Conservation (phyloP, 2,113 vertebrate species). For the Cinclus mexicanus region DNA sequence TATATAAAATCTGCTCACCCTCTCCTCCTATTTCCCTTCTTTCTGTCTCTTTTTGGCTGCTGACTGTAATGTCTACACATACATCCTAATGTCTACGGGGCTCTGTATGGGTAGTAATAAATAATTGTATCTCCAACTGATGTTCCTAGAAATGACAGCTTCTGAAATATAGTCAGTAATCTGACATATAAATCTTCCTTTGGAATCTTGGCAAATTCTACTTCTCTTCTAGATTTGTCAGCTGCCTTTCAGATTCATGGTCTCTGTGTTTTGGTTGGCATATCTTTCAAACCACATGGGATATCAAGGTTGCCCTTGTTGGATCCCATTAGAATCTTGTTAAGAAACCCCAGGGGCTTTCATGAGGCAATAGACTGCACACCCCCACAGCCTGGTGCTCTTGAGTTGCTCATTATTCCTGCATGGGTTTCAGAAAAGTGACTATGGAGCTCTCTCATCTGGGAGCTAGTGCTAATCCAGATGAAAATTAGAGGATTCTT, state of each 20-base stretch:
- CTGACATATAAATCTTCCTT: constrained; percentile 25
- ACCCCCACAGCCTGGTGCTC: background rate
- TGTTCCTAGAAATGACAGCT: constrained; percentile 12
- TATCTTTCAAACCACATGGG: background rate
- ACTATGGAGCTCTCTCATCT: background rate
- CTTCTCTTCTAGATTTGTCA: constrained; percentile 22
- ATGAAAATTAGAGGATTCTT: background rate
- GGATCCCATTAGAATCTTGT: background rate
- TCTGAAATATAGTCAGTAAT: constrained; percentile 11
- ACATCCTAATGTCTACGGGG: background rate
- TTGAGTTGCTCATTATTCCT: background rate
- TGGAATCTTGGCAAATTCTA: background rate
- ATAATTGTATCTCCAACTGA: background rate
- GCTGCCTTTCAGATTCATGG: constrained; percentile 7
- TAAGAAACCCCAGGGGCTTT: background rate
- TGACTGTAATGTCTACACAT: background rate
- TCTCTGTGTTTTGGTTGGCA: background rate
- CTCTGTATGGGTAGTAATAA: background rate
- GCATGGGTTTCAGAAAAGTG: background rate
- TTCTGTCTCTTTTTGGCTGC: background rate
- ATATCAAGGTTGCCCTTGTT: background rate
- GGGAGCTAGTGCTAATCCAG: background rate
- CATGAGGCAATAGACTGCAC: background rate
- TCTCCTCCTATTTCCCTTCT: background rate
- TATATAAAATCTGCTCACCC: background rate